Conservation (phyloP, 1,140 invertebrate genomes). For the Battus philenor region DNA sequence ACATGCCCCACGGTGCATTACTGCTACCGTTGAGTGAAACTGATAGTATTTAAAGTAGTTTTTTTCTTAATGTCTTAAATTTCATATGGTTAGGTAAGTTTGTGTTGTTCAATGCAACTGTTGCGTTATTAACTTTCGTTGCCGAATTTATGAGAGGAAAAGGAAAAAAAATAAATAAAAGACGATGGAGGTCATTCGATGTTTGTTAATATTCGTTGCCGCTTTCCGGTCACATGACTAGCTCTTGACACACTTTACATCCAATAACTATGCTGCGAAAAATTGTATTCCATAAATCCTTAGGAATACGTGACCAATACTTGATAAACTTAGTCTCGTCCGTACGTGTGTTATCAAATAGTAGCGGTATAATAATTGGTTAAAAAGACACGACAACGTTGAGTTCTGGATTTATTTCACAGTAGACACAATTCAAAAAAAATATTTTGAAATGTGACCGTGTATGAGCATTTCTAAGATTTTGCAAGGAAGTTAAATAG, state of each 20-base stretch:
- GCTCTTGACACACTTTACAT: constrained; percentile 35
- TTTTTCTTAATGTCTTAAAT: constrained; percentile 16
- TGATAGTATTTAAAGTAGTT: constrained; percentile 10
- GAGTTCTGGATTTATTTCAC: too few relatives aligned
- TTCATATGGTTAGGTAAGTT: background rate
- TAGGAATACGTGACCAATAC: background rate
- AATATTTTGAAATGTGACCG: too few relatives aligned
- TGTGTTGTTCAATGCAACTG: too few relatives aligned
- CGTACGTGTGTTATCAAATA: too few relatives aligned
- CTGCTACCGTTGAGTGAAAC: background rate
- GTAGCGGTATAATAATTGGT: too few relatives aligned
- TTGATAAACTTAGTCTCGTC: too few relatives aligned
- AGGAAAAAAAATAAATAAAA: background rate
- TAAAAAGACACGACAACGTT: too few relatives aligned
- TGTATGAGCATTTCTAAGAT: too few relatives aligned
- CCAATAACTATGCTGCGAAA: constrained; percentile 17
- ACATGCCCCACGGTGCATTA: constrained; percentile 1
- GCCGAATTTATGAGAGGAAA: background rate
- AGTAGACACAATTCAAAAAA: too few relatives aligned
- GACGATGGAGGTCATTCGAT: constrained; percentile 13
- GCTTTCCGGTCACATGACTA: constrained; percentile 24
- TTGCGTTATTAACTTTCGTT: too few relatives aligned
- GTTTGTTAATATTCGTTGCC: constrained; percentile 22
- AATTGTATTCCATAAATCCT: constrained; percentile 20
- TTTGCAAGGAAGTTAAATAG: too few relatives aligned